Evolutionary conservation across 2,113 vertebrate species (phyloP), one percentile per base, ranked within the genome.

Genomic region (Cathartes aura): DNA sequence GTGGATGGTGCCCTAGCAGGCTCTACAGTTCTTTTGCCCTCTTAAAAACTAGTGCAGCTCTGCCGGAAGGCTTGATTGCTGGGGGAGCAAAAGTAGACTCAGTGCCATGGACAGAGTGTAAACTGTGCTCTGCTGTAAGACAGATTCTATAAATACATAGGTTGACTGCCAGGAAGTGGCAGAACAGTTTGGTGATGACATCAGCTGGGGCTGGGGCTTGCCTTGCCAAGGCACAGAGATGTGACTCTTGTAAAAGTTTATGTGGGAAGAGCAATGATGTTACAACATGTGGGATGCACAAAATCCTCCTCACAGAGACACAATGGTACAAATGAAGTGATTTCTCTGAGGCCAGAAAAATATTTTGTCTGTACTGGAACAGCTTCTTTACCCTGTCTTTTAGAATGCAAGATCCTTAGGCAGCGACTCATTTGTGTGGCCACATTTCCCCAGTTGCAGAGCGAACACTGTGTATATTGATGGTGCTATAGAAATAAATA

Each of bases 401-500:
- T 8, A 56, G 47, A 82, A 48, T 9, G 32, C 26, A 78, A 83
- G 66, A 27, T 45, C 53, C 78, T 83, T 3, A 15, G 71, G 74
- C 79, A 76, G 62, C 43, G 73, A 24, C 66, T 55, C 11, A 5
- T 86, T 85, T 93, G 80, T 89, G 68, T 38, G 66, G 47, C 48
- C 72, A 36, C 90, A 32, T 36, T 79, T 87, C 64, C 88, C 18
- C 34, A 45, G 58, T 8, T 80, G 52, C 58, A 91, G 80, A 88
- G 76, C 36, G 88, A 93, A 68, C 85, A 42, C 83, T 52, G 12
- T 13, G 45, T 11, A 75, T 53, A 66, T 87, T 78, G 73, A 90
- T 32, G 70, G 87, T 55, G 50, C 58, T 94, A n/a, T 6, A 32
- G 87, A 78, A 94, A 95, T 82, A 91, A 95, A 87, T 55, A 89